These are phyloP conservation scores for Scomber scombrus DNA, from an alignment of 2,113 vertebrate genomes.

Conservation along the genomic window DNA sequence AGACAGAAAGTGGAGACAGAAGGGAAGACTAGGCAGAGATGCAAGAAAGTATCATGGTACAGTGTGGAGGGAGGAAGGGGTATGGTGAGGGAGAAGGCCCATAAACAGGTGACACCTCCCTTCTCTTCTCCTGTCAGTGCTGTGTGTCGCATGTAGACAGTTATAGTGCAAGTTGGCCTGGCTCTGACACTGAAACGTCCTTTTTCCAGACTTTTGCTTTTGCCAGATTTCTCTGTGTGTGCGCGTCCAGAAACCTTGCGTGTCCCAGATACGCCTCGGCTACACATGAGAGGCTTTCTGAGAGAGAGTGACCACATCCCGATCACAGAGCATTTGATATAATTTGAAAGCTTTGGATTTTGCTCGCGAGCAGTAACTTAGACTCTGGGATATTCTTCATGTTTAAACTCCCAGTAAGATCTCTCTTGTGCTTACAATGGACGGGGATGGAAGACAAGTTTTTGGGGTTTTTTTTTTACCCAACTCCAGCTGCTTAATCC, in stretches of 20 bases:
- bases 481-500: conserved; percentile 47
- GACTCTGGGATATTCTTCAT: not conserved
- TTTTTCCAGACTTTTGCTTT: conserved; percentile 45
- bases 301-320: conserved; percentile 14
- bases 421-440: not conserved
- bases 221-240: conserved; percentile 35
- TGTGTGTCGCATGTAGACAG: conserved; percentile 11
- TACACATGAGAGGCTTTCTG: conserved; percentile 37
- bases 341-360: conserved; percentile 21
- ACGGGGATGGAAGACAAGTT: not conserved
- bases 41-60: conserved; percentile 8
- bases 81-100: conserved; percentile 15
- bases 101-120: conserved; percentile 47
- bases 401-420: conserved; percentile 13
- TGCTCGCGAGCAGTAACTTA: conserved; percentile 14
- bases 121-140: not conserved
- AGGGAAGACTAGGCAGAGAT: conserved; percentile 36
- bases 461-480: conserved; percentile 1
- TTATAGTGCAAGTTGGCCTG: not conserved
- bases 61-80: not conserved
- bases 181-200: conserved; percentile 50
- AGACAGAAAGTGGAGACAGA: conserved; percentile 47
- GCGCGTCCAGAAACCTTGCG: conserved; percentile 40
- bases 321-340: conserved; percentile 30
- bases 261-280: conserved; percentile 29